These are phyloP conservation scores for Rhopalosiphum nymphaeae DNA, from an alignment of 2,888 invertebrate genomes.

Conservation along the genomic window DNA sequence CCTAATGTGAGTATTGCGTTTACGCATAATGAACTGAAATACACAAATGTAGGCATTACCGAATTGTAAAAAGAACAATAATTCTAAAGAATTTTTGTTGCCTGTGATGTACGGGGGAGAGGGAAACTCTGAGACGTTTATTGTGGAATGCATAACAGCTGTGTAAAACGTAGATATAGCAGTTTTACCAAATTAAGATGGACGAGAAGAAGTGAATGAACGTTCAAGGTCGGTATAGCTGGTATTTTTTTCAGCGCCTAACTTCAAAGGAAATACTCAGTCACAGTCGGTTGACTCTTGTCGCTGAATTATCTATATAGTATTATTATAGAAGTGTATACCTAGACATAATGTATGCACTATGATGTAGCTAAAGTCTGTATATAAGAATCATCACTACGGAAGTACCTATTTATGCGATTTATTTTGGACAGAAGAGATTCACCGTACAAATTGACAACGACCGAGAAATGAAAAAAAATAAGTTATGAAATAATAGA, in stretches of 20 bases:
- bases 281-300: conserved; percentile 61
- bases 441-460: conserved; percentile 3
- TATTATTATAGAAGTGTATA: neutral
- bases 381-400: conserved; percentile 5
- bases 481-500: neutral
- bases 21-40: neutral
- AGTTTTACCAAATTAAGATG: conserved; percentile 64
- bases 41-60: neutral
- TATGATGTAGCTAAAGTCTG: neutral
- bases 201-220: conserved; percentile 61
- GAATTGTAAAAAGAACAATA: conserved; percentile 20
- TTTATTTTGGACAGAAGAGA: neutral
- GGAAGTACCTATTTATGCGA: conserved; percentile 32
- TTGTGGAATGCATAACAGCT: conserved; percentile 3
- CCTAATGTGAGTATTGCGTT: neutral
- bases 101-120: neutral
- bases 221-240: conserved; percentile 57
- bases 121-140: neutral
- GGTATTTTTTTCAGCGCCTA: conserved; percentile 37
- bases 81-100: neutral
- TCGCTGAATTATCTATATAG: conserved; percentile 36
- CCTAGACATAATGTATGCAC: neutral
- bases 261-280: conserved; percentile 61
- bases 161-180: conserved; percentile 31
- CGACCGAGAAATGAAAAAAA: neutral